Evolutionary conservation across 2,888 invertebrate genomes (phyloP).

Genomic region (Mythimna lalbum): DNA sequence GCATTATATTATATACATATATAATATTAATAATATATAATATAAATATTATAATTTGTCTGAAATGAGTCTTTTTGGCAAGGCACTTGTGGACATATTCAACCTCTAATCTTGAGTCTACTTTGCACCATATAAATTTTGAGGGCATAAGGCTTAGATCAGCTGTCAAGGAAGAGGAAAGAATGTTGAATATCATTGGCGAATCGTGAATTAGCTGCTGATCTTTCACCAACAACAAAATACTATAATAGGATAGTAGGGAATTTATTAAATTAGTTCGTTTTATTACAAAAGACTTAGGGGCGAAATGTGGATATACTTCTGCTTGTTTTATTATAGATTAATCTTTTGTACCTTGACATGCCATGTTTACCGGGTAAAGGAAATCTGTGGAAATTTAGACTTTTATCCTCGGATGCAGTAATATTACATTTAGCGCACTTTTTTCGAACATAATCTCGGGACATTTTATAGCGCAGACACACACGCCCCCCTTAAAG

Average conservation of each 20-base stretch:
- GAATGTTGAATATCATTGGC: neutral
- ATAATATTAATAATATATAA: no score
- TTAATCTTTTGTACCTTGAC: slow-evolving; percentile 8
- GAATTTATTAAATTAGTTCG: neutral
- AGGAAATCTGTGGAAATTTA: slow-evolving; percentile 25
- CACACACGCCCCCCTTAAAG: neutral
- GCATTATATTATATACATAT: no score
- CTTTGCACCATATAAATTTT: neutral
- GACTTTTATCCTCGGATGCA: slow-evolving; percentile 14
- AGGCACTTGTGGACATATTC: neutral
- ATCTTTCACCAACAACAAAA: slow-evolving; percentile 1
- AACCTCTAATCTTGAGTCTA: neutral
- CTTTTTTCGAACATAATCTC: slow-evolving; percentile 2
- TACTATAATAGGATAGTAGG: neutral
- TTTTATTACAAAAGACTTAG: neutral
- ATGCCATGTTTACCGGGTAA: slow-evolving; percentile 26
- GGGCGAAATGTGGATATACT: neutral
- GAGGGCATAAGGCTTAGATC: neutral
- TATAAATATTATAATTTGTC: no score
- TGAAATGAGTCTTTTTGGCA: neutral
- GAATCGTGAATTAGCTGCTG: neutral
- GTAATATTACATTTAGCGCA: slow-evolving; percentile 20
- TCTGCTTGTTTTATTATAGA: neutral
- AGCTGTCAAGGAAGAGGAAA: neutral
- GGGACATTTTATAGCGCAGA: slow-evolving; percentile 4